Evolutionary conservation across 2,888 invertebrate species (phyloP), one percentile per base, ranked within the genome.

Genomic region (Tenthredo amoena): DNA sequence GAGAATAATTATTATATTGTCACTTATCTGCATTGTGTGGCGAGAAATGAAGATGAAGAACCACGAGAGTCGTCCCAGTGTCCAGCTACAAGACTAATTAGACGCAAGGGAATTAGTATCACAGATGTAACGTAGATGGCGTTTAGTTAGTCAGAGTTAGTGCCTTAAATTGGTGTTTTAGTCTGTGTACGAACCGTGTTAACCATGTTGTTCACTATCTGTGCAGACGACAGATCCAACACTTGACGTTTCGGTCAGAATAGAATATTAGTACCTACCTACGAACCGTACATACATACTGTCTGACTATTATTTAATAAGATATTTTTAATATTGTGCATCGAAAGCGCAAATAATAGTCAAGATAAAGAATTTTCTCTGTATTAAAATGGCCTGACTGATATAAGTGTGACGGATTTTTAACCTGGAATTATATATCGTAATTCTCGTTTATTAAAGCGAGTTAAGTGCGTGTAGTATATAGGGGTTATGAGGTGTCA

Each of bases 161-260:
- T 62, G 34, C 1, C 9, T 34, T 6, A 34, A 34, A 31, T 21
- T 34, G 40, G 72, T n/a, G 43, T 43, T 21, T n/a, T 43, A 40
- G 26, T 43, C 72, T 43, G 21, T 74, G 72, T 43, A 74, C 43
- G n/a, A 43, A 21, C 72, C n/a, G 40, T 72, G 72, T 71, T 37
- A 72, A 37, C 43, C 21, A 74, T 74, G 72, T 43, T 74, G 72
- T 74, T 74, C 72, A 74, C 72, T 43, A 74, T 74, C 72, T 43
- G 40, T 74, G 72, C 72, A 74, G 72, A 74, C 72, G 72, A 74
- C 72, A 74, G 72, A 43, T 74, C 15, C 18, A 43, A 74, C 72
- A 43, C 72, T 72, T 74, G 72, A 74, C 72, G 72, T 74, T 74
- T 43, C 18, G 40, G 9, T 43, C 43, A 12, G 71, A 37, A 37